Conservation (phyloP, 1,140 invertebrate genomes). For the Heliconius himera region DNA sequence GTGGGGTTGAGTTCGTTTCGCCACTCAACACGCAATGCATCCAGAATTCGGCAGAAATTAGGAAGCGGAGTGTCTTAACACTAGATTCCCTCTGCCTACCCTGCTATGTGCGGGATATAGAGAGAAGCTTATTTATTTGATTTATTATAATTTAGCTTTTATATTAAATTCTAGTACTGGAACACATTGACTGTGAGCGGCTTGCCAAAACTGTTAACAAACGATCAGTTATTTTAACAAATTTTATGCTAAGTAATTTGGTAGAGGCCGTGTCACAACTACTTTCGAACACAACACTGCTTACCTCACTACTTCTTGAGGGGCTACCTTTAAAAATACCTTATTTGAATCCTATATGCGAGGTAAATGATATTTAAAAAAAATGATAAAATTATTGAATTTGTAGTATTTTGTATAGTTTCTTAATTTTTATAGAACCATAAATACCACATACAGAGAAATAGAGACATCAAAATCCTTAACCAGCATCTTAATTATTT, state of each 20-base stretch:
- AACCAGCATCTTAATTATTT: too few relatives aligned
- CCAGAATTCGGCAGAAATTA: too few relatives aligned
- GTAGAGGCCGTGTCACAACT: slow-evolving; percentile 81
- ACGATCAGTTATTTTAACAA: slow-evolving; percentile 73
- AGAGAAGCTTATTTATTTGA: too few relatives aligned
- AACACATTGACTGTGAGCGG: slow-evolving; percentile 76
- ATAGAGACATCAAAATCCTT: not conserved
- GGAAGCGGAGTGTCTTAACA: too few relatives aligned
- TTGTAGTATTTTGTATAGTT: not conserved
- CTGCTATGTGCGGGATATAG: too few relatives aligned
- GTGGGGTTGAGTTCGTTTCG: too few relatives aligned
- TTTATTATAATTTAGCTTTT: not conserved
- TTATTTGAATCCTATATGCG: slow-evolving; percentile 83
- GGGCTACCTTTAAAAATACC: slow-evolving; percentile 84
- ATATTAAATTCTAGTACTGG: slow-evolving; percentile 58
- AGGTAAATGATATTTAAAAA: slow-evolving; percentile 48
- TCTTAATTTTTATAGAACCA: not conserved
- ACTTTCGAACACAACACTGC: slow-evolving; percentile 79
- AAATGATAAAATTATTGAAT: not conserved
- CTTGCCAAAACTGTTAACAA: slow-evolving; percentile 76
- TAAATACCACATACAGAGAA: not conserved
- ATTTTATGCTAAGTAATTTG: slow-evolving; percentile 76
- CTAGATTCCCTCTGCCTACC: too few relatives aligned
- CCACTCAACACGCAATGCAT: too few relatives aligned
- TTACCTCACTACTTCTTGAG: slow-evolving; percentile 83